Percentiles rank a stretch among this genome's conserved stretches.
Conservation (phyloP, 2,888 invertebrate species). For the Agonopterix subpropinquella region DNA sequence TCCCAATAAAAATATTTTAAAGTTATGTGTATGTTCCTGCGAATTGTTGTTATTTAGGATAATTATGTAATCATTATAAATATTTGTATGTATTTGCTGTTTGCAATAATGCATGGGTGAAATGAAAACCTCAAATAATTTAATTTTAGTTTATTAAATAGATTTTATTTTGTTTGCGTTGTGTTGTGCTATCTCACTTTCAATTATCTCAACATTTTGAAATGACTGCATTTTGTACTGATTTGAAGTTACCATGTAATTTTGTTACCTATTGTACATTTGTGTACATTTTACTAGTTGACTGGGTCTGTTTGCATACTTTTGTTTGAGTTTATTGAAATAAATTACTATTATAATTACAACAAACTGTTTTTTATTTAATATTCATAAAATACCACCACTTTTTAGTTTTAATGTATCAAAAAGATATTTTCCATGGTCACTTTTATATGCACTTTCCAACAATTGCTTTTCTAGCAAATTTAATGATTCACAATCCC, state of each 20-base stretch:
- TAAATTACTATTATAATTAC: conserved; percentile 9
- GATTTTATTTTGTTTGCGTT: conserved; percentile 2
- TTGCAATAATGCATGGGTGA: neutral
- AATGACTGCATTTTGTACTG: conserved; percentile 21
- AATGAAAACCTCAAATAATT: neutral
- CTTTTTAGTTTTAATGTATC: conserved; percentile 53
- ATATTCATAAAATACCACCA: conserved; percentile 22
- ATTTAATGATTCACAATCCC: conserved; percentile 58
- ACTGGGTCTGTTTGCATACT: conserved; percentile 18
- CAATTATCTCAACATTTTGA: conserved; percentile 1
- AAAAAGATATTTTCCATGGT: conserved; percentile 55
- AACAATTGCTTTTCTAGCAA: conserved; percentile 54
- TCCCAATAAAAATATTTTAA: too few species aligned
- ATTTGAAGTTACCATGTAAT: conserved; percentile 37
- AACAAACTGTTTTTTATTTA: neutral
- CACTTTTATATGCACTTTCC: conserved; percentile 40
- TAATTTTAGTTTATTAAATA: neutral
- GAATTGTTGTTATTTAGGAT: neutral
- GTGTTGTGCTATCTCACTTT: conserved; percentile 7
- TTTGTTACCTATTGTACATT: conserved; percentile 27
- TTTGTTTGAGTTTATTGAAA: conserved; percentile 17
- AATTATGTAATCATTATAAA: neutral
- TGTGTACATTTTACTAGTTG: conserved; percentile 19
- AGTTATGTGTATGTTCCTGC: conserved; percentile 4
- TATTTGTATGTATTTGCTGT: neutral